Base-by-base conservation (phyloP, 2,888 invertebrate species). In the Oscheius sp. region DNA sequence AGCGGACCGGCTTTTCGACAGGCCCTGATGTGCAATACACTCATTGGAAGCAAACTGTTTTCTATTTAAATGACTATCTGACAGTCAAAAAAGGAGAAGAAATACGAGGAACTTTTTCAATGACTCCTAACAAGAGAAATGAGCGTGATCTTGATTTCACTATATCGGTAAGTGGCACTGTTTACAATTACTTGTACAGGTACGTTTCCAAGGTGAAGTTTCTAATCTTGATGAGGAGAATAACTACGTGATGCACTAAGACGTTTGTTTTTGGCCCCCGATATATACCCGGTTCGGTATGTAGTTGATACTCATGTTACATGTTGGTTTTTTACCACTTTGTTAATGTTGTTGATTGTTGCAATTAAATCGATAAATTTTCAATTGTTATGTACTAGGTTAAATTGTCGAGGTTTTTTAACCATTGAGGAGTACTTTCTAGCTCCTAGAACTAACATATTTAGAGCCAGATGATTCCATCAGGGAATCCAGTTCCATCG, bases 41-140 rank as follows among this genome's bases (percentile, higher is more conserved):
- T 24, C 98, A 99, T 88, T 99, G 98, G 98, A 99, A 99, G 88
- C 95, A 96, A 88, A 93, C 93, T 6, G 97, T 99, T 59, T 98
- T 99, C 89, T 98, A 98, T 87, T 92, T 97, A 82, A 93, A 95
- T 72, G 95, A 97, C 82, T 94, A 94, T 85, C 91, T 98, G 90
- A 98, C 98, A 1, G 94, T 94, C 36, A 96, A 96, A 87, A 94
- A 94, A 85, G 88, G 88, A 65, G 98, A 99, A 87, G 94, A 94
- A 69, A 80, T 80, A 17, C 69, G 90, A 61, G 98, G 98, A 28
- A 91, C 91, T 6, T 95, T 98, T 87, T 91, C 91, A 61, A 93
- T 97, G 92, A 92, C 92, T 80, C 97, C 96, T 49, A 99, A 99
- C 89, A 92, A 92, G 70, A 91, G 94, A 71, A 99, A 99, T 88